Evolutionary conservation across 2,113 vertebrate species (phyloP).

Genomic region (Pipa parva): DNA sequence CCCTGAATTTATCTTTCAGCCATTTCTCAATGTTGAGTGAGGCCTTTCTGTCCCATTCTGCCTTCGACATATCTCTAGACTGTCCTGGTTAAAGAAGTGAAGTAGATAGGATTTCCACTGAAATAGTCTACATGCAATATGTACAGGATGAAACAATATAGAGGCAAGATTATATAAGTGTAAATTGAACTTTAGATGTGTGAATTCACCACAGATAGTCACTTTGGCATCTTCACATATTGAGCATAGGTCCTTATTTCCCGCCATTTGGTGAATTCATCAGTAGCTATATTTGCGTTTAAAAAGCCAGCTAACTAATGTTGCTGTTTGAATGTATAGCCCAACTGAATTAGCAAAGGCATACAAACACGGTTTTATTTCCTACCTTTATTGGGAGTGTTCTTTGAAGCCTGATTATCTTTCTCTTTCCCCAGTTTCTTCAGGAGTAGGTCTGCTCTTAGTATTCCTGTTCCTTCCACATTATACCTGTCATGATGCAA

Average conservation of each 20-base stretch:
- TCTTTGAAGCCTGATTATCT: slow-evolving; percentile 27
- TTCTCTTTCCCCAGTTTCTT: slow-evolving; percentile 45
- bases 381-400: slow-evolving; percentile 8
- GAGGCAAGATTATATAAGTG: no score
- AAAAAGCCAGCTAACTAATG: no score
- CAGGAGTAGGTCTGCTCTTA: slow-evolving; percentile 45
- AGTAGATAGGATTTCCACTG: not conserved
- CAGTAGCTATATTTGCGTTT: no score
- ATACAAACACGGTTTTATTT: not conserved
- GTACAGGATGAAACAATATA: no score
- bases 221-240: no score
- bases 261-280: no score
- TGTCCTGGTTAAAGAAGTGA: not conserved
- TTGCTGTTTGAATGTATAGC: no score
- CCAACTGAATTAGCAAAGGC: no score
- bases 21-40: slow-evolving; percentile 49
- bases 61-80: slow-evolving; percentile 38
- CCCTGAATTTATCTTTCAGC: slow-evolving; percentile 53
- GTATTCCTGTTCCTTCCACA: slow-evolving; percentile 44
- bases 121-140: no score
- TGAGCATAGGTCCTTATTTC: no score
- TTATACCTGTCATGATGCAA: slow-evolving; percentile 47
- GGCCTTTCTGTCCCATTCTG: slow-evolving; percentile 43
- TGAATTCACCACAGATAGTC: no score
- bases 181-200: no score